Base-by-base conservation (phyloP, 2,888 invertebrate genomes). In the Trypoxylon attenuatum region DNA sequence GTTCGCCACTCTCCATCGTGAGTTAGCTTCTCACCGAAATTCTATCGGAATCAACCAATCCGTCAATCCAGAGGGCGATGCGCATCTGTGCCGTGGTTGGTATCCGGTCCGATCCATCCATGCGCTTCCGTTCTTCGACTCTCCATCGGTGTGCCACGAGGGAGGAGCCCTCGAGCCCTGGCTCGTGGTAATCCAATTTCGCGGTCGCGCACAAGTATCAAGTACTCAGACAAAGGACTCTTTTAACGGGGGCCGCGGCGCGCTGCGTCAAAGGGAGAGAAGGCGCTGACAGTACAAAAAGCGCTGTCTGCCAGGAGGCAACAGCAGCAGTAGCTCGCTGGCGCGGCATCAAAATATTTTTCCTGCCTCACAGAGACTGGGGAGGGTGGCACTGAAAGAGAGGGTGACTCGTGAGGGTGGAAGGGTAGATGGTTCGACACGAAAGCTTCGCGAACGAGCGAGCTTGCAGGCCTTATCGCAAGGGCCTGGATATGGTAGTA, bases 401-500 rank as follows among this genome's bases (percentile, higher is more conserved):
- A 46, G 23, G 1, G 38, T 2, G 21, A 13, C 19, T 39, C 23
- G 51, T 39, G 39, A 18, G 38, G 23, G 19, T 25, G 18, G 41
- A 38, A 39, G 22, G 22, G 13, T 41, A 22, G 59, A 63, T 70
- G 67, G n/a, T 76, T 79, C 76, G 77, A 80, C 80, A 79, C 79
- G 80, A 80, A 80, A 80, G 79, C 73, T 73, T 74, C 69, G 69
- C 58, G 75, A 79, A 71, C 78, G 71, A 71, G 71, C 78, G 79
- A 77, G 74, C 78, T 81, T 64, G 73, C 72, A 69, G 72, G 74
- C 71, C 71, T 81, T 81, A 81, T 81, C 81, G 78, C 70, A 57
- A 69, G 64, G 71, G 73, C 69, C 60, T 61, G 59, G n/a, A n/a
- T n/a, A n/a, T n/a, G n/a, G n/a, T n/a, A n/a, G n/a, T n/a, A n/a